Evolutionary conservation across 2,888 invertebrate genomes (phyloP).

Genomic region (Chloromyia formosa): DNA sequence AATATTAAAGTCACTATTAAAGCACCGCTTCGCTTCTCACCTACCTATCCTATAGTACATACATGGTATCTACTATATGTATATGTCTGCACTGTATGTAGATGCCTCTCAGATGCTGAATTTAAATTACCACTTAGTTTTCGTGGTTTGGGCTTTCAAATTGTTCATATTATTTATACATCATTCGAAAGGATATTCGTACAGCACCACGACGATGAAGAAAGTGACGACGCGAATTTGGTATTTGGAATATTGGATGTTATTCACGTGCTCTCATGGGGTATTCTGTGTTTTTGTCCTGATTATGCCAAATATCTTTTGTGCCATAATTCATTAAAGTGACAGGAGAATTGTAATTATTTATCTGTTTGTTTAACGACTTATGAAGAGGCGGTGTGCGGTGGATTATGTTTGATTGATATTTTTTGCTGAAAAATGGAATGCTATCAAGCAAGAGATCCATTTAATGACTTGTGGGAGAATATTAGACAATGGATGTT

Average conservation of each 20-base stretch:
- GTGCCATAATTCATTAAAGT: slow-evolving; percentile 3
- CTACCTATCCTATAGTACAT: too few relatives aligned
- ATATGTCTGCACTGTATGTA: too few relatives aligned
- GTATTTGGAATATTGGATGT: not conserved
- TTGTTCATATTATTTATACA: slow-evolving; percentile 15
- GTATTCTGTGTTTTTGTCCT: not conserved
- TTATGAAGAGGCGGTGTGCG: not conserved
- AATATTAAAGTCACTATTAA: too few relatives aligned
- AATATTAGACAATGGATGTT: too few relatives aligned
- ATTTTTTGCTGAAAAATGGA: not conserved
- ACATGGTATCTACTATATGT: too few relatives aligned
- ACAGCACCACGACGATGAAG: too few relatives aligned
- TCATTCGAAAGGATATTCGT: not conserved
- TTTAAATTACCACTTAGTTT: slow-evolving; percentile 25
- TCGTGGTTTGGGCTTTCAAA: not conserved
- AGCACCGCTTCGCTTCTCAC: too few relatives aligned
- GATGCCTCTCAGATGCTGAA: not conserved
- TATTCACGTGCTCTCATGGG: not conserved
- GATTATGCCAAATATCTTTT: not conserved
- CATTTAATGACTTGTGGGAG: too few relatives aligned
- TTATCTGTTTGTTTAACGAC: not conserved
- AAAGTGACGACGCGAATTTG: not conserved
- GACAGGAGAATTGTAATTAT: not conserved
- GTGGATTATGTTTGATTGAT: slow-evolving; percentile 19
- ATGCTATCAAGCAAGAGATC: too few relatives aligned